phyloP scores from a whole-genome alignment of 2,888 invertebrate species.

The Pharmacophagus antenor region DNA sequence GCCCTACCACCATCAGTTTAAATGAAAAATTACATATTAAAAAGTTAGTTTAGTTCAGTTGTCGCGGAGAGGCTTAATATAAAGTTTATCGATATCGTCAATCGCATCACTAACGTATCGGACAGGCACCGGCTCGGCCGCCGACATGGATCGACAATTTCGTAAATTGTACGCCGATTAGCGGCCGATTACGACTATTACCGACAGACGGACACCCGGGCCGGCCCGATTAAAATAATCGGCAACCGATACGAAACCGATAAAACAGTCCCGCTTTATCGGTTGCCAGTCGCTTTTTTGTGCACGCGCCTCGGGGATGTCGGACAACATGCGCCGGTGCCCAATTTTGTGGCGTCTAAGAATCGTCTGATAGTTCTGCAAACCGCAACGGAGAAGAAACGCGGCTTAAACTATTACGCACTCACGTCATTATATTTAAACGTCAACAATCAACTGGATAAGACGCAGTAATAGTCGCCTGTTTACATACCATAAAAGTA shows the following conservation, averaged over 20 bases:
- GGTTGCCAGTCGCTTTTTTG: constrained; percentile 60
- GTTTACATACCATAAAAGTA: too few relatives aligned
- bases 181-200: constrained; percentile 79
- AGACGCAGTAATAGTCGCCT: too few relatives aligned
- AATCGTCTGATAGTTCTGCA: constrained; percentile 6
- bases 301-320: constrained; percentile 41
- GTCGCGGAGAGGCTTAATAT: constrained; percentile 20
- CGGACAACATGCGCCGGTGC: constrained; percentile 11
- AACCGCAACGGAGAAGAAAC: background rate
- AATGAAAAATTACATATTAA: too few relatives aligned
- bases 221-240: constrained; percentile 78
- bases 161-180: constrained; percentile 80
- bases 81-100: constrained; percentile 51
- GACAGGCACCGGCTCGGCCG: constrained; percentile 64
- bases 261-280: constrained; percentile 66
- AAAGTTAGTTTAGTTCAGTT: too few relatives aligned
- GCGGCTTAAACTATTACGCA: background rate
- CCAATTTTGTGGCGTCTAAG: constrained; percentile 15
- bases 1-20: too few relatives aligned
- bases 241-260: constrained; percentile 76
- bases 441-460: background rate
- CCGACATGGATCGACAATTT: constrained; percentile 80
- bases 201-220: constrained; percentile 77
- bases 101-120: constrained; percentile 59
- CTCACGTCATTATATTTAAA: background rate